Evolutionary conservation across 2,888 invertebrate species (phyloP), one percentile per base, ranked within the genome.

Genomic region (Subacronicta megacephala): DNA sequence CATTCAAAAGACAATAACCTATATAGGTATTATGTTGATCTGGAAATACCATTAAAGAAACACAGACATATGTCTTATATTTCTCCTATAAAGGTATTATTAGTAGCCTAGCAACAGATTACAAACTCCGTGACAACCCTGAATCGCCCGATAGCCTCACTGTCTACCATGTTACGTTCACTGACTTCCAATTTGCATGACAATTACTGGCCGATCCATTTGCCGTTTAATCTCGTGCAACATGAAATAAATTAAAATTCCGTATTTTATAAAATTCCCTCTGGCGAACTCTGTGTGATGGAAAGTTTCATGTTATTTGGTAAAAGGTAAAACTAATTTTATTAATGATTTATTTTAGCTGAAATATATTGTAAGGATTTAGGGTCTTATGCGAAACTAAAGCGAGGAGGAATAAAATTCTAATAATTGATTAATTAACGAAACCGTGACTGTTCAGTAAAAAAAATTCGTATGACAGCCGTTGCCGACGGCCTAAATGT

Each of bases 161-260:
- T 40, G 36, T 41, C 51, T 43, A 36, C 46, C 17, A 29, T 38
- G 38, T 31, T 20, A 13, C 56, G 61, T 51, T 53, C 55, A 56
- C 36, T 37, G 40, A 44, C 52, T 56, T 35, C 61, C 56, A 68
- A 68, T 68, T 68, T 68, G 61, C 70, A 68, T 68, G 56, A 70
- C 49, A 68, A 68, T 69, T 60, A 64, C 51, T 37, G 36, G 44
- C 45, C 47, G 36, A 54, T 69, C 63, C 52, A 62, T 57, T 68
- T 50, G 62, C 51, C 42, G 41, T 66, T 62, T 68, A 62, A 66
- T 68, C 49, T 41, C 46, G 44, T 23, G 38, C 47, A 59, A 52
- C 54, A 64, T 49, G 18, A 67, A 69, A 64, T 64, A 64, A 64
- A 67, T 67, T 59, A 46, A 59, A 64, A 69, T 60, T 18, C 49